Percentiles rank a stretch among this genome's conserved stretches.
phyloP scores from a whole-genome alignment of 2,888 invertebrate genomes.

The Darwinula stevensoni region DNA sequence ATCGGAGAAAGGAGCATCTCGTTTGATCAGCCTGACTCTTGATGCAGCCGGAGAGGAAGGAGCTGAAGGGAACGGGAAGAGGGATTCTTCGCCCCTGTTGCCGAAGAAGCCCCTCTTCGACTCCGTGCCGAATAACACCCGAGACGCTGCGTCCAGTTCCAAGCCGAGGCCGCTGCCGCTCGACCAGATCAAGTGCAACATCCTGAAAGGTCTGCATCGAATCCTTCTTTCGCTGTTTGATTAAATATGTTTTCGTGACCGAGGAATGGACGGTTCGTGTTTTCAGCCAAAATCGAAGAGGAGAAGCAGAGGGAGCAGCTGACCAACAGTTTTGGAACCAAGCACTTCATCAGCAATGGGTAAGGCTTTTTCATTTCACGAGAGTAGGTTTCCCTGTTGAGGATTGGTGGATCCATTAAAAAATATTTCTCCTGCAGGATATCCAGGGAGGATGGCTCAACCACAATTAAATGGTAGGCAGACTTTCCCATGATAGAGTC shows the following conservation, averaged over 20 bases:
- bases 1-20: too few species aligned
- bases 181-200: slow-evolving; percentile 76
- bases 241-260: neutral
- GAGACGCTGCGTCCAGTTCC: slow-evolving; percentile 12
- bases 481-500: too few species aligned
- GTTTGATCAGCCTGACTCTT: too few species aligned
- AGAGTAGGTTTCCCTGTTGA: too few species aligned
- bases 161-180: slow-evolving; percentile 38
- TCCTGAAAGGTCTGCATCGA: slow-evolving; percentile 61
- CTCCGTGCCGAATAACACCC: slow-evolving; percentile 21
- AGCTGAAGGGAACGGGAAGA: too few species aligned
- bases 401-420: too few species aligned
- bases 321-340: slow-evolving; percentile 7
- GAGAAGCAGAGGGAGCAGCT: slow-evolving; percentile 20
- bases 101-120: too few species aligned
- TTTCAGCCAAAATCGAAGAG: slow-evolving; percentile 32
- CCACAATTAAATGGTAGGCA: too few species aligned
- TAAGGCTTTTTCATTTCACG: slow-evolving; percentile 7
- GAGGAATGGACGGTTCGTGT: slow-evolving; percentile 9
- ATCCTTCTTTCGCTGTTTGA: slow-evolving; percentile 6
- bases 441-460: too few species aligned
- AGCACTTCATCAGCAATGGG: slow-evolving; percentile 9
- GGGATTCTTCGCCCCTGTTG: too few species aligned
- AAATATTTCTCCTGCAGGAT: too few species aligned
- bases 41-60: too few species aligned